Percentiles rank a stretch among this genome's conserved stretches.
These are phyloP conservation scores for Pinna nobilis DNA, from an alignment of 1,140 invertebrate genomes.

Conservation along the genomic window DNA sequence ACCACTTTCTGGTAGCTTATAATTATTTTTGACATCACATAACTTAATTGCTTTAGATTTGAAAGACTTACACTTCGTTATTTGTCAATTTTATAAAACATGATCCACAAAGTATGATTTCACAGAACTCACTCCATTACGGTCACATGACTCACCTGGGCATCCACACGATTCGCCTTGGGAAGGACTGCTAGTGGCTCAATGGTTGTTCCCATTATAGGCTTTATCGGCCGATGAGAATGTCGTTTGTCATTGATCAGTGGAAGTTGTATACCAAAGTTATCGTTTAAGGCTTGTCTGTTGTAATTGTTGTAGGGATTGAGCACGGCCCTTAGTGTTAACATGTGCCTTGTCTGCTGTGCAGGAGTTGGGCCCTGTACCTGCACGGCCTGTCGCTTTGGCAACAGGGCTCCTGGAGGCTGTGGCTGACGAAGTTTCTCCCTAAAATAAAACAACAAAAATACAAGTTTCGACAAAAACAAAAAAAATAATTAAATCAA, in stretches of 20 bases:
- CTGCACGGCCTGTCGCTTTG: conserved; percentile 54
- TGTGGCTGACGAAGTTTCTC: conserved; percentile 53
- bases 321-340: conserved; percentile 60
- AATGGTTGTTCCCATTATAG: conserved; percentile 65
- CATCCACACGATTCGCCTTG: conserved; percentile 70
- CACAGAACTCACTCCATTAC: too few relatives aligned
- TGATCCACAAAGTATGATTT: neutral
- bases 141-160: conserved; percentile 61
- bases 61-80: too few relatives aligned
- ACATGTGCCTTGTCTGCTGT: conserved; percentile 61
- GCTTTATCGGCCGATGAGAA: conserved; percentile 44
- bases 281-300: conserved; percentile 67
- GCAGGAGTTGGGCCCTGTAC: conserved; percentile 61
- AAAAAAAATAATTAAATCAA: too few relatives aligned
- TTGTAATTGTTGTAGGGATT: conserved; percentile 72
- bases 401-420: conserved; percentile 47
- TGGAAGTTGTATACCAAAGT: conserved; percentile 73
- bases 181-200: conserved; percentile 70
- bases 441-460: conserved; percentile 19
- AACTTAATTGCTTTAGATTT: too few relatives aligned
- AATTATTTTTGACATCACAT: too few relatives aligned
- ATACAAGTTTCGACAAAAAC: neutral
- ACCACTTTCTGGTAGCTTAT: too few relatives aligned
- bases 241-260: conserved; percentile 61
- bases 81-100: neutral